Percentiles rank a stretch among this genome's conserved stretches.
phyloP scores from a whole-genome alignment of 92 coral and sea anemone genomes.

The Hydrozoanthus gracilis region DNA sequence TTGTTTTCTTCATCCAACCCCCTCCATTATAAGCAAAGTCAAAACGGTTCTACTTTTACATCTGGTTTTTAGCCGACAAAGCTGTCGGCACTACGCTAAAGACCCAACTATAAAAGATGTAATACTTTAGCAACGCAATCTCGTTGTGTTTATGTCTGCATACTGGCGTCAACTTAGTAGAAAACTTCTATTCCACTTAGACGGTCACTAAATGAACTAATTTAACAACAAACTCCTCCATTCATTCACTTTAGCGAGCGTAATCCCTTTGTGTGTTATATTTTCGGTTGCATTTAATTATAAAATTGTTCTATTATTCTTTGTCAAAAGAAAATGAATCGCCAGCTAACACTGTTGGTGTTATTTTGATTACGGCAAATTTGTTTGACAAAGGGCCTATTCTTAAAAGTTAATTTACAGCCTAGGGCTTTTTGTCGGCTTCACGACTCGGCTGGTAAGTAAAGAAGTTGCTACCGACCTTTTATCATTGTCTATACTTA shows the following conservation, averaged over 20 bases:
- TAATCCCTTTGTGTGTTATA: slow-evolving; percentile 49
- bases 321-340: slow-evolving; percentile 78
- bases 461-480: background rate
- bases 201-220: slow-evolving; percentile 55
- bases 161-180: slow-evolving; percentile 34
- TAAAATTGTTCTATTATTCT: slow-evolving; percentile 82
- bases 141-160: slow-evolving; percentile 12
- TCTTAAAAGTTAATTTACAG: slow-evolving; percentile 74
- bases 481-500: background rate
- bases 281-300: slow-evolving; percentile 74
- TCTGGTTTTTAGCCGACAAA: background rate
- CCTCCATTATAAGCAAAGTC: background rate
- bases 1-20: slow-evolving; percentile 12
- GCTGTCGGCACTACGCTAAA: slow-evolving; percentile 43
- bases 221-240: slow-evolving; percentile 42
- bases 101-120: slow-evolving; percentile 11
- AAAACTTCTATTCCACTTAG: slow-evolving; percentile 44
- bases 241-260: slow-evolving; percentile 25
- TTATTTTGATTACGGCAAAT: slow-evolving; percentile 76
- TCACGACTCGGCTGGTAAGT: slow-evolving; percentile 8
- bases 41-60: background rate
- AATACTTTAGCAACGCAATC: slow-evolving; percentile 17
- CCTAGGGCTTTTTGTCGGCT: slow-evolving; percentile 41
- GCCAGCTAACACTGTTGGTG: slow-evolving; percentile 70
- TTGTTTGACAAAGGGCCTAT: slow-evolving; percentile 68